A percentile compares a stretch with the other conserved stretches of the same genome.
Conservation (phyloP, 1,140 invertebrate genomes). For the Drosophila saltans region DNA sequence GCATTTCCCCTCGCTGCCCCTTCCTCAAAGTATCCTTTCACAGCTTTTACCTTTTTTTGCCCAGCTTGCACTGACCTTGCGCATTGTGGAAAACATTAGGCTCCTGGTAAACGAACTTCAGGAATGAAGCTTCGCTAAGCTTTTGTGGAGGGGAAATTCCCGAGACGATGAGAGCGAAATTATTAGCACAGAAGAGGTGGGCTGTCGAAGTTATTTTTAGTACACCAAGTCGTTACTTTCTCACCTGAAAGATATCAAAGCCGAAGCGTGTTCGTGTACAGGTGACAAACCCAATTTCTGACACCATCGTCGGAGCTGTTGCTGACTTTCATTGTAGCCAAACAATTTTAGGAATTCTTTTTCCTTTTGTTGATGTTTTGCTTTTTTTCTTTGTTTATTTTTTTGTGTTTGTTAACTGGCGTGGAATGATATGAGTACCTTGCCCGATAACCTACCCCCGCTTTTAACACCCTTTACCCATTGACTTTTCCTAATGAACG, state of each 20-base stretch:
- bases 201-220: not conserved
- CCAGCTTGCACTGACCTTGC: conserved; percentile 79
- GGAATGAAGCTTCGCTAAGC: conserved; percentile 71
- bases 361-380: not conserved
- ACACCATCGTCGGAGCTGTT: conserved; percentile 48
- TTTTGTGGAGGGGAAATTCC: conserved; percentile 56
- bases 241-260: conserved; percentile 1
- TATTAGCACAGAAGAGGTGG: conserved; percentile 6
- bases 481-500: conserved; percentile 67
- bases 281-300: conserved; percentile 69
- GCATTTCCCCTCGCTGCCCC: conserved; percentile 21
- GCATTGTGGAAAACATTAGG: conserved; percentile 63
- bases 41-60: conserved; percentile 60
- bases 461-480: conserved; percentile 17
- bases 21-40: conserved; percentile 1
- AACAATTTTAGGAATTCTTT: conserved; percentile 17
- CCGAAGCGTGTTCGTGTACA: conserved; percentile 40
- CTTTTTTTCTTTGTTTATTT: not conserved
- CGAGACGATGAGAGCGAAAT: conserved; percentile 23
- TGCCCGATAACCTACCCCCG: not conserved
- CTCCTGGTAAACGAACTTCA: conserved; percentile 65
- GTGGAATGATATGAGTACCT: conserved; percentile 65
- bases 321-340: conserved; percentile 52
- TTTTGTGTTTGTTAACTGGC: conserved; percentile 74
- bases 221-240: not conserved